A percentile compares a stretch with the other conserved stretches of the same genome.
Conservation (phyloP, 2,113 vertebrate species). For the Atherinomorus stipes region DNA sequence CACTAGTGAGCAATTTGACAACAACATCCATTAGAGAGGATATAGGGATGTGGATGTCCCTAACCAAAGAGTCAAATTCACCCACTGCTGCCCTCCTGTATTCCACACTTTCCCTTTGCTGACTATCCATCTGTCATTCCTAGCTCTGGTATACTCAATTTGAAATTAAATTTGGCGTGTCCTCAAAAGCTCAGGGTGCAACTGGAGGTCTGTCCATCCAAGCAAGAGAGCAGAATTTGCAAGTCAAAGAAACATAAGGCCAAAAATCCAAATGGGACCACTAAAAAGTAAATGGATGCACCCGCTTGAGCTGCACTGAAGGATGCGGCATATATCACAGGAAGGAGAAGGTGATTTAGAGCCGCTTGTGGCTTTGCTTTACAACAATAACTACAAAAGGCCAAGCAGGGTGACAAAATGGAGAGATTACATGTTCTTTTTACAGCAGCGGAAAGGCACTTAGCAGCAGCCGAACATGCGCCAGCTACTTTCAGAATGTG, state of each 20-base stretch:
- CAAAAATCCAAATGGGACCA: conserved; percentile 12
- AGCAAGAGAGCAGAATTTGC: conserved; percentile 18
- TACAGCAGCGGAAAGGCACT: not conserved
- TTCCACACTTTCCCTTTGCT: conserved; percentile 4
- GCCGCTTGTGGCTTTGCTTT: not conserved
- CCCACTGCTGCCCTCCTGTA: not conserved
- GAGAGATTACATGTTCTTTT: conserved; percentile 4
- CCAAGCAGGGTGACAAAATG: not conserved
- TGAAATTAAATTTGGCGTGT: conserved; percentile 28
- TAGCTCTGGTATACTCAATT: conserved; percentile 8
- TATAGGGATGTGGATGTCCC: conserved; percentile 18
- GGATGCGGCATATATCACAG: not conserved
- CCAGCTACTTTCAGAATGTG: conserved; percentile 10
- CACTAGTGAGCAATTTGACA: conserved; percentile 22
- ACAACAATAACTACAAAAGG: conserved; percentile 3
- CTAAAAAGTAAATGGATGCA: conserved; percentile 13
- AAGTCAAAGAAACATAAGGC: not conserved
- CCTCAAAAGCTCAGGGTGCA: conserved; percentile 28
- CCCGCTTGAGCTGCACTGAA: not conserved
- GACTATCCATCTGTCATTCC: conserved; percentile 17
- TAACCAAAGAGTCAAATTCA: conserved; percentile 27
- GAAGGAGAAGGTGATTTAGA: not conserved
- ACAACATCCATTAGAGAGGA: conserved; percentile 29
- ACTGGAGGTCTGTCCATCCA: conserved; percentile 10
- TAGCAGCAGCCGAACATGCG: conserved; percentile 11